phyloP scores from a whole-genome alignment of 2,113 vertebrate genomes.

The Pardalotus punctatus region DNA sequence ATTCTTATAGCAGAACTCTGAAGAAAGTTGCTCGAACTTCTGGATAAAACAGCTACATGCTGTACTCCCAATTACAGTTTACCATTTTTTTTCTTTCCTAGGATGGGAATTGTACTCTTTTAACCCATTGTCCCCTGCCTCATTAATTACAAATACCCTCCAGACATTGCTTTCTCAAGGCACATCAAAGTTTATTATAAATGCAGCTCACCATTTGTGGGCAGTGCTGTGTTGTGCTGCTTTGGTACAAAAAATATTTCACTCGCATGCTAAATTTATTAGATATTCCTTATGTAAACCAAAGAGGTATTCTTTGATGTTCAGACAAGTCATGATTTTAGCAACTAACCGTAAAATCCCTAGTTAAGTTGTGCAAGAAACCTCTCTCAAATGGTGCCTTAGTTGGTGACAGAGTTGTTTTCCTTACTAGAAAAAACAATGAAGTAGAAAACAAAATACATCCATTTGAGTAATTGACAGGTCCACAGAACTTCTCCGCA shows the following conservation, averaged over 20 bases:
- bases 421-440: neutral
- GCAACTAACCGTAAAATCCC: conserved; percentile 6
- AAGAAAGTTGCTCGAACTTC: neutral
- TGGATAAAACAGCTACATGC: neutral
- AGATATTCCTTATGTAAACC: conserved; percentile 61
- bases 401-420: neutral
- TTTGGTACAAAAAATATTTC: conserved; percentile 42
- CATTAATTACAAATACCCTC: conserved; percentile 50
- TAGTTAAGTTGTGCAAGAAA: neutral
- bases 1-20: neutral
- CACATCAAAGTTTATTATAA: conserved; percentile 47
- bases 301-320: conserved; percentile 34
- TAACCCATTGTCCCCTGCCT: conserved; percentile 49
- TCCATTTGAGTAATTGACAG: neutral
- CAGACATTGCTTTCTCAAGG: conserved; percentile 54
- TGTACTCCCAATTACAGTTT: neutral
- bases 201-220: conserved; percentile 36
- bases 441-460: neutral
- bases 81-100: neutral
- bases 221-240: neutral
- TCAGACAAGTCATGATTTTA: conserved; percentile 39
- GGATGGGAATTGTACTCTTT: conserved; percentile 48
- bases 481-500: neutral
- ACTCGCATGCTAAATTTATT: conserved; percentile 50
- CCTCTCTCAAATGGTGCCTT: neutral